These are phyloP conservation scores for Cichladusa arquata DNA, from an alignment of 2,113 vertebrate genomes.

Conservation along the genomic window DNA sequence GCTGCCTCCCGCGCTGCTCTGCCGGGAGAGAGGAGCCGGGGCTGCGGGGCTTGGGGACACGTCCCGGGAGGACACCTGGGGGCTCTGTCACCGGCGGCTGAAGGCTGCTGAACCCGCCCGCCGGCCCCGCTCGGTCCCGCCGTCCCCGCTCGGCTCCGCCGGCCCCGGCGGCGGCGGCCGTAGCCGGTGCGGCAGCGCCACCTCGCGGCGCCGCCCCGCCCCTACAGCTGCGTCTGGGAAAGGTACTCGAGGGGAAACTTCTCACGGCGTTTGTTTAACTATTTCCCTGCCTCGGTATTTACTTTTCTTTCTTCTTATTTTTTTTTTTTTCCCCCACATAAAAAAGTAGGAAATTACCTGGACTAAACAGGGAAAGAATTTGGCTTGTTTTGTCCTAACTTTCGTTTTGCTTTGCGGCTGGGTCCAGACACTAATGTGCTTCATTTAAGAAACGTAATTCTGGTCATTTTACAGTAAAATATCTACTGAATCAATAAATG, in stretches of 20 bases:
- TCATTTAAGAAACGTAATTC: not conserved
- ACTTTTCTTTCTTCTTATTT: not conserved
- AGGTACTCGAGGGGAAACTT: too few species aligned
- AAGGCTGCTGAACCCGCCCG: not conserved
- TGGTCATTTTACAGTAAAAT: not conserved
- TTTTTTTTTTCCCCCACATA: fast-evolving
- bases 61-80: fast-evolving
- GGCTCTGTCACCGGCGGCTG: too few species aligned
- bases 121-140: not conserved
- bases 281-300: fast-evolving
- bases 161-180: not conserved
- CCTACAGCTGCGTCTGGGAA: not conserved
- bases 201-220: fast-evolving
- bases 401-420: not conserved
- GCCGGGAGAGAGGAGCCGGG: not conserved
- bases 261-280: fast-evolving
- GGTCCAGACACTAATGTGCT: not conserved
- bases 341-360: not conserved
- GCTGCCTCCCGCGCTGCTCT: not conserved
- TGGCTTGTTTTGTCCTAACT: not conserved
- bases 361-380: not conserved
- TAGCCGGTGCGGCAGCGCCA: slow-evolving; percentile 3
- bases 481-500: not conserved
- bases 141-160: too few species aligned
- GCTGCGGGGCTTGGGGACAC: fast-evolving